Evolutionary conservation across 2,113 vertebrate species (phyloP), one percentile per base, ranked within the genome.

Genomic region (Puma concolor): DNA sequence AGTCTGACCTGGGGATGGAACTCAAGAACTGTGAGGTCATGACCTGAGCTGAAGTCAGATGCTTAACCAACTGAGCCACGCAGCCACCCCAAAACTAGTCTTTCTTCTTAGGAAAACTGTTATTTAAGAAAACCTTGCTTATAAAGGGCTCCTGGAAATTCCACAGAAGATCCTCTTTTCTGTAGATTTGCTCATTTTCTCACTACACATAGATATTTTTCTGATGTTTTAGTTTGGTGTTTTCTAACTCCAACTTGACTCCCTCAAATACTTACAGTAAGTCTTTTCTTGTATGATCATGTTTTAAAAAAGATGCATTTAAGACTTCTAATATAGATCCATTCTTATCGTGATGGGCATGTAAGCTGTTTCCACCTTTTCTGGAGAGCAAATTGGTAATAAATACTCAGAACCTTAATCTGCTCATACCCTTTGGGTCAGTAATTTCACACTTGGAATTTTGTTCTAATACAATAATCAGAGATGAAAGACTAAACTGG

Each of bases 101-200:
- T 88, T 29, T 76, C 27, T 85, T 95, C 27, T 74, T 92, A 92
- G 41, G 27, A 41, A 94, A 97, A 87, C 84, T 81, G 29, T 36
- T 81, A 17, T 95, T 91, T 13, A 83, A 85, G 48, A 94, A 74
- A 64, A n/a, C 4, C 25, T 79, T 97, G 52, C 66, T 44, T 69
- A 33, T 71, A 48, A 52, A 41, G 16, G 9, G 6, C 4, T 13
- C 15, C 60, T 84, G 41, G 23, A 91, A 72, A 89, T 86, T 80
- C 85, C n/a, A 60, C 23, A 60, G 66, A 84, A 92, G 36, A 63
- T 57, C 9, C 19, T 81, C 16, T 79, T 92, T 80, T 25, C 27
- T 80, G 7, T 60, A 52, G 14, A 72, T 89, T 77, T 92, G 21
- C n/a, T 86, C 2, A 50, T 69, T 94, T 89, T 87, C 16, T 54